Conservation (phyloP, 2,113 vertebrate species). For the Urocynchramus pylzowi region DNA sequence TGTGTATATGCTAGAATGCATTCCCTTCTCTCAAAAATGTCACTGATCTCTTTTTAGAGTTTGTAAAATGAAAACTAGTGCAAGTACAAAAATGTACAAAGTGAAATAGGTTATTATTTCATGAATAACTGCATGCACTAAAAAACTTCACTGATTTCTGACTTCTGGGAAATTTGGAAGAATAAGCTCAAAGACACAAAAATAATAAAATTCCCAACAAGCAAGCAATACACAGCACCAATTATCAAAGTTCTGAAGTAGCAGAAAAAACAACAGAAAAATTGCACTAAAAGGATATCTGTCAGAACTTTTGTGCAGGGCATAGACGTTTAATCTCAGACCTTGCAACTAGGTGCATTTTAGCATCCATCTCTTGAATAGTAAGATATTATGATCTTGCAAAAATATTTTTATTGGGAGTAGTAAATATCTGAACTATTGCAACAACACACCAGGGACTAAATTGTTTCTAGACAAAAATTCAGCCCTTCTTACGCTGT, state of each 20-base stretch:
- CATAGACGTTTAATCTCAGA: background rate
- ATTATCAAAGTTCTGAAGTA: background rate
- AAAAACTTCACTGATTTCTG: background rate
- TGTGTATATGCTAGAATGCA: background rate
- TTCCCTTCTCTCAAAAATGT: background rate
- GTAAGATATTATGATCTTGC: background rate
- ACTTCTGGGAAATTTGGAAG: background rate
- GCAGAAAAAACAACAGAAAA: background rate
- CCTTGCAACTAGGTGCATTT: background rate
- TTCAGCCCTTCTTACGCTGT: background rate
- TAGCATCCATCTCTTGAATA: background rate
- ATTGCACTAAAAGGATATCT: background rate
- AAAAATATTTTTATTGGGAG: background rate
- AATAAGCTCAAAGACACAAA: background rate
- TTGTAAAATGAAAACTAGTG: background rate
- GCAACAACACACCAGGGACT: background rate
- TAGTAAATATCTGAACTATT: background rate
- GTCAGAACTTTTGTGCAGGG: background rate
- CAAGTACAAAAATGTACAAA: background rate
- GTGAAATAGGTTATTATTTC: background rate
- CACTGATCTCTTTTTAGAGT: background rate
- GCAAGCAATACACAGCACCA: background rate
- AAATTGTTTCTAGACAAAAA: background rate
- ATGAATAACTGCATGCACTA: background rate
- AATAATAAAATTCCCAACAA: background rate